Evolutionary conservation across 2,888 invertebrate species (phyloP), one percentile per base, ranked within the genome.

Genomic region (Serrognathus titanus): DNA sequence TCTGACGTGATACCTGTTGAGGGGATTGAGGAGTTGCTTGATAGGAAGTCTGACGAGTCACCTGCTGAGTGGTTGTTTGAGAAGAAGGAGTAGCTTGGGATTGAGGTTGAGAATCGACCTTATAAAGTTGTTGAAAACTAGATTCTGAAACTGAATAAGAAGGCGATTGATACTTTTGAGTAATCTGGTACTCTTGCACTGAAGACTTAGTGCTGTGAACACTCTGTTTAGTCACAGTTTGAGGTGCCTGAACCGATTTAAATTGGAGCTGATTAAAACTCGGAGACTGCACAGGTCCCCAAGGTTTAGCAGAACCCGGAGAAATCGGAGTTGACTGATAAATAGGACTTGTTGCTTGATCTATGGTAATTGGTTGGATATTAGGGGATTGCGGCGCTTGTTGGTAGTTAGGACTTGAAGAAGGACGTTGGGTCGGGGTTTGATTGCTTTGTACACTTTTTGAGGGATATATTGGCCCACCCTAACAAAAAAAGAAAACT

Each of bases 61-160:
- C 64, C 58, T 37, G 63, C 48, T 38, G 71, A 73, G 76, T 67
- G 81, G 81, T 67, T 80, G 79, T 35, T 54, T 62, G 65, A 11
- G 55, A 40, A 10, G 38, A 40, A 13, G 16, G 12, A 11, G 43
- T 24, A 16, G n/a, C 6, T 24, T 53, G 38, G n/a, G 12, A 24
- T 16, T 50, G 36, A 71, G 76, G 78, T 79, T 78, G 78, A 77
- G 76, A 76, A 39, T 57, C 48, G 31, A 54, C 54, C n/a, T 52
- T 31, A 31, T 31, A 7, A 31, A 6, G 51, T 53, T 56, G 57
- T 48, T 62, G 59, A 41, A 31, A 31, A 7, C 24, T 31, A 31
- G 24, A 31, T 56, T 48, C 43, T 58, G 51, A 37, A 12, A 47
- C 31, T 31, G 37, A 43, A 9, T 51, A 43, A 13, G 43, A 43